These are phyloP conservation scores for Zophobas atratus DNA, from an alignment of 1,140 invertebrate genomes.

Conservation along the genomic window DNA sequence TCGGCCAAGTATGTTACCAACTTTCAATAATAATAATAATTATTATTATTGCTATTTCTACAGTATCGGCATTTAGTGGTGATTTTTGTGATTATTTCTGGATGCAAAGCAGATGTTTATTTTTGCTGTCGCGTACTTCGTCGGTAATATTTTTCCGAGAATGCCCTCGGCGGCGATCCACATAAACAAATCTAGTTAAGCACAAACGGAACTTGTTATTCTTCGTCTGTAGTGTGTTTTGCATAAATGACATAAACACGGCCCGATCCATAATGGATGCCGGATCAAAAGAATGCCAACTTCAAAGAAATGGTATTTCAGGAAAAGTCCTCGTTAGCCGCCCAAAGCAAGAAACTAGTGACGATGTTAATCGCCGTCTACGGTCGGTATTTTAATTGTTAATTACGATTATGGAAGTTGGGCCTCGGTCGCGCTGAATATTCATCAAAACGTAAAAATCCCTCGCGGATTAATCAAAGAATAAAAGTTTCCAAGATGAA, in stretches of 20 bases:
- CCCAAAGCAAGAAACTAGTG: background rate
- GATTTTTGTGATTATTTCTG: too few species aligned
- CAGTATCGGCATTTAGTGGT: too few species aligned
- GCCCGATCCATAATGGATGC: constrained; percentile 18
- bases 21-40: too few species aligned
- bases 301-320: constrained; percentile 16
- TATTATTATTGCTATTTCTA: too few species aligned
- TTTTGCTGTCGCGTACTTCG: too few species aligned
- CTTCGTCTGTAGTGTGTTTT: constrained; percentile 27
- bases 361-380: background rate
- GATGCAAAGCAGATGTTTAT: too few species aligned
- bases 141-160: too few species aligned
- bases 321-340: constrained; percentile 17
- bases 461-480: constrained; percentile 24
- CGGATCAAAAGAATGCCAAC: constrained; percentile 30
- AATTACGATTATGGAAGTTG: constrained; percentile 30
- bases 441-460: constrained; percentile 34
- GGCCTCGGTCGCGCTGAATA: constrained; percentile 15
- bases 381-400: constrained; percentile 19
- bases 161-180: background rate
- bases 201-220: constrained; percentile 33
- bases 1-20: too few species aligned
- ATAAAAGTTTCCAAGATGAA: constrained; percentile 36
- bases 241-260: constrained; percentile 28
- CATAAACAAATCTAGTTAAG: constrained; percentile 7